Evolutionary conservation across 2,888 invertebrate genomes (phyloP), one percentile per base, ranked within the genome.

Genomic region (Blastobasis adustella): DNA sequence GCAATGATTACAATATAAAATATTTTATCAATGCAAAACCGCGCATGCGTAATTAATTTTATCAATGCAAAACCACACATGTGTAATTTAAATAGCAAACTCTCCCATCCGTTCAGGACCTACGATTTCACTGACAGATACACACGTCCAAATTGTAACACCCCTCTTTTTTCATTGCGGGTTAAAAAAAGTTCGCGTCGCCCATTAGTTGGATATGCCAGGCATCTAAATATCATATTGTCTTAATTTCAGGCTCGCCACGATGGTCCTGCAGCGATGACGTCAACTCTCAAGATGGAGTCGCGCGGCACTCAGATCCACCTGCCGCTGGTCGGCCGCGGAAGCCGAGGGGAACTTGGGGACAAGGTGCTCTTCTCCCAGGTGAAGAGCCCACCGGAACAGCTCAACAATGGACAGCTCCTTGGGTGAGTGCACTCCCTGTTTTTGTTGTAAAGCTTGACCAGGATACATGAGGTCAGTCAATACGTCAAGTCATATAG

Each of bases 371-470:
- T 77, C 55, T 90, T 83, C 69, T 84, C 75, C 45, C 83, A 71
- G 60, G 68, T 74, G 70, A 89, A 77, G 67, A 84, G 75, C 36
- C 76, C 77, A 7, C 81, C 89, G 0, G 93, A 92, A 62, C 91
- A 91, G 75, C 90, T 93, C 67, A 93, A 93, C 67, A 93, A 92
- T 79, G 92, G 89, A 63, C 85, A 91, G 59, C 73, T 91, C 50
- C 71, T 90, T 62, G 90, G 91, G 93, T 93, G 73, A 86, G 82
- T 69, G 9, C 4, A 5, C 23, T 23, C 23, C 23, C 23, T 23
- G 23, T 23, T 23, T 23, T 23, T 23, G 23, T 23, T 23, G 23
- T 23, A 23, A 23, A 23, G 23, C 23, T 23, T 23, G 23, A 3
- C 23, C 23, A 23, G 23, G 23, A 23, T 23, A 23, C 23, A 1